A percentile compares a stretch with the other conserved stretches of the same genome.
Evolutionary conservation across 2,888 invertebrate genomes (phyloP).

Genomic region (Phortica magna): DNA sequence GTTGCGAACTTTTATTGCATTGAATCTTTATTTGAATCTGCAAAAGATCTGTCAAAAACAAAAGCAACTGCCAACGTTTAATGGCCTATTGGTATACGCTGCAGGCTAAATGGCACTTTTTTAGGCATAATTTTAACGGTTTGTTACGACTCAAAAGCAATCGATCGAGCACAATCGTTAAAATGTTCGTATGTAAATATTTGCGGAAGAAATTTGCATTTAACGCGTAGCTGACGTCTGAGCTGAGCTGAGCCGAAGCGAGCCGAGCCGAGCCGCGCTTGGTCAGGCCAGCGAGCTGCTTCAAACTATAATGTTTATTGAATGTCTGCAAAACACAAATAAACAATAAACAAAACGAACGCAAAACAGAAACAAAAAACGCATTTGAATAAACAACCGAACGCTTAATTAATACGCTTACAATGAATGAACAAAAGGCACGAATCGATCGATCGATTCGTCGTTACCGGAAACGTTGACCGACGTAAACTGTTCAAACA

Average conservation of each 20-base stretch:
- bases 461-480: slow-evolving; percentile 52
- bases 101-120: too few relatives aligned
- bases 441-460: slow-evolving; percentile 28
- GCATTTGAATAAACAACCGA: not conserved
- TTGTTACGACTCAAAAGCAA: too few relatives aligned
- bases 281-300: not conserved
- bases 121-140: too few relatives aligned
- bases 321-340: slow-evolving; percentile 21
- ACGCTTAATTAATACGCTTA: slow-evolving; percentile 10
- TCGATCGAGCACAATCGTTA: not conserved
- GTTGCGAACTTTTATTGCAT: too few relatives aligned
- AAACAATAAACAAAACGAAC: slow-evolving; percentile 5
- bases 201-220: slow-evolving; percentile 67
- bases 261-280: not conserved
- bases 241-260: not conserved
- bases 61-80: too few relatives aligned
- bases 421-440: slow-evolving; percentile 50
- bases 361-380: not conserved
- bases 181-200: slow-evolving; percentile 60
- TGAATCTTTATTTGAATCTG: too few relatives aligned
- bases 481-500: too few relatives aligned
- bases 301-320: not conserved
- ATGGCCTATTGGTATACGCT: too few relatives aligned
- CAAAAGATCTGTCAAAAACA: too few relatives aligned
- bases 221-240: not conserved